A percentile compares a stretch with the other conserved stretches of the same genome.
Evolutionary conservation across 2,888 invertebrate species (phyloP).

Genomic region (Lissonota sp.): DNA sequence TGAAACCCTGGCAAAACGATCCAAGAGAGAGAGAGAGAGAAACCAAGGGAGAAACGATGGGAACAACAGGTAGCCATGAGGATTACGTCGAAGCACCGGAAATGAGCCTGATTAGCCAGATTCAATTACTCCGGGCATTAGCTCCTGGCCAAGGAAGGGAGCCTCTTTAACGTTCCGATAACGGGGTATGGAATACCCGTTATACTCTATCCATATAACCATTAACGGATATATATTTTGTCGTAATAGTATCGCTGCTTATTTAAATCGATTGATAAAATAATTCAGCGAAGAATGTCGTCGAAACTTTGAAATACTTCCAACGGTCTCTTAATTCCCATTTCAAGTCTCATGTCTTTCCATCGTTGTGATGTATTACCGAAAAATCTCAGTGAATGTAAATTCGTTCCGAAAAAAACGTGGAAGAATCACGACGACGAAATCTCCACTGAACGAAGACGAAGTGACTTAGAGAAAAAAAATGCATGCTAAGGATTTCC

Average conservation of each 20-base stretch:
- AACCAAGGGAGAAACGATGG: not conserved
- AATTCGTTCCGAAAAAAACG: no score
- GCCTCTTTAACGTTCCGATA: constrained; percentile 53
- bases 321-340: no score
- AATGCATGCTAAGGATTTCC: not conserved
- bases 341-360: no score
- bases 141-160: constrained; percentile 34
- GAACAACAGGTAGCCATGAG: constrained; percentile 58
- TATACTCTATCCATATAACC: not conserved
- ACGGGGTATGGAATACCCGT: constrained; percentile 1
- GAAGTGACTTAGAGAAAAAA: not conserved
- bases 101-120: constrained; percentile 57
- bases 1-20: not conserved
- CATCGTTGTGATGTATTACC: no score
- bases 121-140: constrained; percentile 56
- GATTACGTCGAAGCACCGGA: constrained; percentile 49
- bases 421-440: constrained; percentile 7
- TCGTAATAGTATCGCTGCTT: not conserved
- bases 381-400: no score
- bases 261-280: no score
- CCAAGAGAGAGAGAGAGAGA: constrained; percentile 2
- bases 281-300: no score
- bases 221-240: not conserved
- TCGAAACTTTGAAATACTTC: no score
- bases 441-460: constrained; percentile 23